phyloP scores from a whole-genome alignment of 2,113 vertebrate species.

The Seriola rivoliana region DNA sequence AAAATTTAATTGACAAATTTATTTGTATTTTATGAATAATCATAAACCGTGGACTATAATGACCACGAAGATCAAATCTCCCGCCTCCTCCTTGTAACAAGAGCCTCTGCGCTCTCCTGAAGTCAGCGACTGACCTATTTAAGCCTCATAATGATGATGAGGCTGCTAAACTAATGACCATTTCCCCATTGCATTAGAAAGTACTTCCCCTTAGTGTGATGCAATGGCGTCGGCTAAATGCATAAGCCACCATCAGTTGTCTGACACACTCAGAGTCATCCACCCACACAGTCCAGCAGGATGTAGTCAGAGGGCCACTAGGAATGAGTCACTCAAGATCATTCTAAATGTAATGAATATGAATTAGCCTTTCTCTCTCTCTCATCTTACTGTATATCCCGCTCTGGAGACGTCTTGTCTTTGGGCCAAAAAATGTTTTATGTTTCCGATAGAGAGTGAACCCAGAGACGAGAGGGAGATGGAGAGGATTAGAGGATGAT shows the following conservation, averaged over 20 bases:
- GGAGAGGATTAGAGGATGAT: not conserved
- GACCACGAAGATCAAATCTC: conserved; percentile 15
- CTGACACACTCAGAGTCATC: conserved; percentile 60
- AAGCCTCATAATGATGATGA: conserved; percentile 65
- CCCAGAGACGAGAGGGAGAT: not conserved
- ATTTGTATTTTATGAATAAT: conserved; percentile 29
- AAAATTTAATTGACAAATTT: conserved; percentile 35
- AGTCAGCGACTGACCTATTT: conserved; percentile 61
- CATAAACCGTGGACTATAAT: conserved; percentile 9
- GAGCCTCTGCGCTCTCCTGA: conserved; percentile 31
- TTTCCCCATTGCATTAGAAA: conserved; percentile 68
- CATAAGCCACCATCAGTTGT: conserved; percentile 58
- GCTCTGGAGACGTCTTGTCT: conserved; percentile 16
- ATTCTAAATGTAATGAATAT: conserved; percentile 55
- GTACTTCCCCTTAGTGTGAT: conserved; percentile 61
- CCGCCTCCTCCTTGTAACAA: conserved; percentile 10
- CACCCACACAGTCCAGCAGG: conserved; percentile 54
- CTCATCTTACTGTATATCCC: conserved; percentile 31
- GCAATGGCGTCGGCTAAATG: conserved; percentile 41
- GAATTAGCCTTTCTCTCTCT: conserved; percentile 39
- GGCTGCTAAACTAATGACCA: conserved; percentile 64
- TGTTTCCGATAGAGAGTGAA: conserved; percentile 15
- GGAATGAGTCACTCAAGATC: conserved; percentile 53
- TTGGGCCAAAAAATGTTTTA: not conserved
- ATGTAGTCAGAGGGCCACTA: conserved; percentile 44